phyloP scores from a whole-genome alignment of 2,797 vertebrate species.

The Nasua narica region DNA sequence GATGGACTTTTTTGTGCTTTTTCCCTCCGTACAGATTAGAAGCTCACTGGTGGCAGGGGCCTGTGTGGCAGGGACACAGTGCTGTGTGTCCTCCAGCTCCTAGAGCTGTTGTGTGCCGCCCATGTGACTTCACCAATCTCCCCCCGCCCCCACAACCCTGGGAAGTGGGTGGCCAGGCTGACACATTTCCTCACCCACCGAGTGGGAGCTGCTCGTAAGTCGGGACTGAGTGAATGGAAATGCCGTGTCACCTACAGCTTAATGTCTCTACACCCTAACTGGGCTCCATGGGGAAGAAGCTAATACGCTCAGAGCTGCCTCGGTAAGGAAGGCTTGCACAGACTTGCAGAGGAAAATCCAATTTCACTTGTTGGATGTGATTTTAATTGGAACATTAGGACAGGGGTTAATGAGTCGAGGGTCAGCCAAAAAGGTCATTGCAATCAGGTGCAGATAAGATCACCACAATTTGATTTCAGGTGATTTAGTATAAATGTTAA shows the following conservation, averaged over 20 bases:
- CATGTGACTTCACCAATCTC: neutral
- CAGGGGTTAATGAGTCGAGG: slow-evolving; percentile 32
- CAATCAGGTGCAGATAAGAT: slow-evolving; percentile 27
- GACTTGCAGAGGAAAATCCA: slow-evolving; percentile 37
- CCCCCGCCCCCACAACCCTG: neutral
- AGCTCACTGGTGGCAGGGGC: neutral
- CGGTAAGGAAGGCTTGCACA: neutral
- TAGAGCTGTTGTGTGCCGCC: neutral
- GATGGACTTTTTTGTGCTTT: neutral
- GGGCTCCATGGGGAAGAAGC: neutral
- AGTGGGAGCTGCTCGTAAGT: neutral
- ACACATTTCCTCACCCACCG: neutral
- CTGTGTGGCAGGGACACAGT: neutral
- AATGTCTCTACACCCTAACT: neutral
- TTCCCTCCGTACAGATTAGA: neutral
- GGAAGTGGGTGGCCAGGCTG: neutral
- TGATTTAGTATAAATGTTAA: slow-evolving; percentile 42
- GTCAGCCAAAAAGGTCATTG: slow-evolving; percentile 44
- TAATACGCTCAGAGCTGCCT: neutral
- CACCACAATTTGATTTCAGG: slow-evolving; percentile 43
- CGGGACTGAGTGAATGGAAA: neutral
- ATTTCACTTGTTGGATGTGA: slow-evolving; percentile 19
- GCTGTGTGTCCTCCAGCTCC: neutral
- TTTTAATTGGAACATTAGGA: slow-evolving; percentile 58
- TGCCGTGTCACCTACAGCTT: neutral